phyloP scores from a whole-genome alignment of 2,888 invertebrate genomes.

The Thecocarcelia acutangulata region DNA sequence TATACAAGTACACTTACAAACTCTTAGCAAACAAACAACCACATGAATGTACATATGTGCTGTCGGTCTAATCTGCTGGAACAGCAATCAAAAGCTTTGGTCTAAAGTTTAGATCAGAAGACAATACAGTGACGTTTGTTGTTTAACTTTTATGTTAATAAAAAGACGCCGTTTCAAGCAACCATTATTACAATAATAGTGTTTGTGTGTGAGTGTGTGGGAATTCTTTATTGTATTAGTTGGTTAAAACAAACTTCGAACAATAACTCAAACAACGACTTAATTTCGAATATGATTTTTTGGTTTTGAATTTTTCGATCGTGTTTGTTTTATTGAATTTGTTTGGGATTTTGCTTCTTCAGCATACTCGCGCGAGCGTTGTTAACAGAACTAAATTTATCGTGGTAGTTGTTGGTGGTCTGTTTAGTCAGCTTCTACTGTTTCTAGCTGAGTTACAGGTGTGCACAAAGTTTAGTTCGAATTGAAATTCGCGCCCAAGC shows the following conservation, averaged over 20 bases:
- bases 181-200: not conserved
- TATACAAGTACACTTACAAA: not conserved
- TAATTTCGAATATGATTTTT: constrained; percentile 45
- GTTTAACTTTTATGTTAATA: constrained; percentile 32
- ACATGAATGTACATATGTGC: not conserved
- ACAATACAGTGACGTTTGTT: constrained; percentile 20
- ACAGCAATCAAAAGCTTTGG: constrained; percentile 38
- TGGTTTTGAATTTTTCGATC: constrained; percentile 40
- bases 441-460: constrained; percentile 59
- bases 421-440: constrained; percentile 54
- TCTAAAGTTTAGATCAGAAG: constrained; percentile 26
- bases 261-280: constrained; percentile 25
- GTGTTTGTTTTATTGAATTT: constrained; percentile 37
- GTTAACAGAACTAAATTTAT: constrained; percentile 43
- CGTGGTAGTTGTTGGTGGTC: constrained; percentile 23
- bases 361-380: constrained; percentile 7
- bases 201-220: constrained; percentile 6
- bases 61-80: not conserved
- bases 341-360: not conserved
- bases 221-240: constrained; percentile 13
- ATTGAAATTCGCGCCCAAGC: constrained; percentile 78
- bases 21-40: not conserved
- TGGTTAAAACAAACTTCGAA: constrained; percentile 20
- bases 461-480: constrained; percentile 75
- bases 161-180: not conserved